A percentile compares a stretch with the other conserved stretches of the same genome.
phyloP scores from a whole-genome alignment of 2,888 invertebrate species.

The Nomada ferruginata region DNA sequence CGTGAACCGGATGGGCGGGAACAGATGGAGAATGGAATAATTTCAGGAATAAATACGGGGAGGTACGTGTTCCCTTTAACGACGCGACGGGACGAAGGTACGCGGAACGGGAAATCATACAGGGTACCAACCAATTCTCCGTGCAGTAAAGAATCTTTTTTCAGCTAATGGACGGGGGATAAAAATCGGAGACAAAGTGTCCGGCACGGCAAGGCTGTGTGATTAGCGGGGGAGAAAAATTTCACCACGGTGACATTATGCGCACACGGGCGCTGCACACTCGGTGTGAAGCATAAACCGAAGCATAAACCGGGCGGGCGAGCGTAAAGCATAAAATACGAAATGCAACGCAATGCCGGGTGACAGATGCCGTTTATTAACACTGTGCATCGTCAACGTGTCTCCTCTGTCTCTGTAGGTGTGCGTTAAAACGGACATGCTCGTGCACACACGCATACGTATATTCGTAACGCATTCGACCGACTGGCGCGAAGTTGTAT shows the following conservation, averaged over 20 bases:
- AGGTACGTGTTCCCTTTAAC: slow-evolving; percentile 38
- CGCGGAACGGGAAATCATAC: slow-evolving; percentile 10
- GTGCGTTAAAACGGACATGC: not conserved
- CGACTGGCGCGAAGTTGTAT: slow-evolving; percentile 23
- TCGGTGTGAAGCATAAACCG: slow-evolving; percentile 83
- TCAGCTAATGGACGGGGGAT: slow-evolving; percentile 51
- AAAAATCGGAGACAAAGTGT: slow-evolving; percentile 67
- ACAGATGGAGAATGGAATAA: slow-evolving; percentile 47
- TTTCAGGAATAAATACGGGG: slow-evolving; percentile 58
- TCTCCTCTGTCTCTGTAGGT: not conserved
- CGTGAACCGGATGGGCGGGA: not conserved
- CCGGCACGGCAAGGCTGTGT: slow-evolving; percentile 53
- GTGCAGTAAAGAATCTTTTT: slow-evolving; percentile 58
- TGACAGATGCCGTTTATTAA: slow-evolving; percentile 84
- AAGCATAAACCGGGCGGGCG: slow-evolving; percentile 79
- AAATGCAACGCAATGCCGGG: slow-evolving; percentile 80
- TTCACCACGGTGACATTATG: slow-evolving; percentile 69
- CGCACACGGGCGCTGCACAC: slow-evolving; percentile 76
- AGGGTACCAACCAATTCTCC: slow-evolving; percentile 43
- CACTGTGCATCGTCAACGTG: slow-evolving; percentile 64
- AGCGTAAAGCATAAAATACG: slow-evolving; percentile 81
- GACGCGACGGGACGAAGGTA: slow-evolving; percentile 22
- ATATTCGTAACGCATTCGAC: slow-evolving; percentile 7
- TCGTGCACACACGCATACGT: not conserved
- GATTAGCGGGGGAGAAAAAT: slow-evolving; percentile 70